These are phyloP conservation scores for Drosophila ficusphila DNA, from an alignment of 1,140 invertebrate species.

Conservation along the genomic window DNA sequence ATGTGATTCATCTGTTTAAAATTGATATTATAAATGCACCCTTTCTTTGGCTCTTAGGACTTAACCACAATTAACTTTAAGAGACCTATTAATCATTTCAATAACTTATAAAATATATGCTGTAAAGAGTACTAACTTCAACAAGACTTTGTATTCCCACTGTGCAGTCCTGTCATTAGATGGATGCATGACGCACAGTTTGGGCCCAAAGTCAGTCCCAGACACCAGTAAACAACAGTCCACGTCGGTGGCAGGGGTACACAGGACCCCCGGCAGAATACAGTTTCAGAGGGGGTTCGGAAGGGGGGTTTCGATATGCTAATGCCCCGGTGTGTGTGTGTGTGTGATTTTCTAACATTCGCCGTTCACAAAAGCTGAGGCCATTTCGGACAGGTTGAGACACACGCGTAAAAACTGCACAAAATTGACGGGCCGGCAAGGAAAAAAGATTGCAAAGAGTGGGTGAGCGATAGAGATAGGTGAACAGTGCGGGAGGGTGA, in stretches of 20 bases:
- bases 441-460: slow-evolving; percentile 2
- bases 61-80: no score
- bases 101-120: no score
- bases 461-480: slow-evolving; percentile 23
- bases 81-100: no score
- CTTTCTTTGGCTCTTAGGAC: no score
- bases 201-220: slow-evolving; percentile 46
- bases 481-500: slow-evolving; percentile 29
- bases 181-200: slow-evolving; percentile 75
- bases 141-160: slow-evolving; percentile 22
- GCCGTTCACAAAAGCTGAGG: slow-evolving; percentile 40
- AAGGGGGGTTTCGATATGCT: slow-evolving; percentile 48
- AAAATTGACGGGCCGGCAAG: slow-evolving; percentile 60
- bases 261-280: slow-evolving; percentile 13
- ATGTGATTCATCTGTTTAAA: no score
- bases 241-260: slow-evolving; percentile 13
- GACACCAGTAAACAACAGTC: slow-evolving; percentile 41
- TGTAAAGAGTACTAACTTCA: not conserved
- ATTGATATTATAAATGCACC: no score
- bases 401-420: slow-evolving; percentile 80
- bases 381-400: slow-evolving; percentile 75
- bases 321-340: slow-evolving; percentile 29
- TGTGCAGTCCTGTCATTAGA: slow-evolving; percentile 58
- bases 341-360: slow-evolving; percentile 64
- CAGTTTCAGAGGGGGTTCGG: slow-evolving; percentile 8